Conservation (phyloP, 2,888 invertebrate species). For the Tetanocera ferruginea region DNA sequence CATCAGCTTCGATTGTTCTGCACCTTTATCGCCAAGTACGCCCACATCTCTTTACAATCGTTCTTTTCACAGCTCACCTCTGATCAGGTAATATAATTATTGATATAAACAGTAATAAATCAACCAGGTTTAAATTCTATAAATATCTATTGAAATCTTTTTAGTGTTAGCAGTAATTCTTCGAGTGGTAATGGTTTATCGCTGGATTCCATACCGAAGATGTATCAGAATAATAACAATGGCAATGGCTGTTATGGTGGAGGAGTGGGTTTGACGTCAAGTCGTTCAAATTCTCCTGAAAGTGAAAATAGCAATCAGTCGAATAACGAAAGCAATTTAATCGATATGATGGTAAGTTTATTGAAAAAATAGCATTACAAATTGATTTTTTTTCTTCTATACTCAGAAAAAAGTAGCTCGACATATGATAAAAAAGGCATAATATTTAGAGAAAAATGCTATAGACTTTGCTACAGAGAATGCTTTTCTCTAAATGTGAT, state of each 20-base stretch:
- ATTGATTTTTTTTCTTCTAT: too few relatives aligned
- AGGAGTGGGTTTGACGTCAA: conserved; percentile 57
- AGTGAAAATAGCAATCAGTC: conserved; percentile 68
- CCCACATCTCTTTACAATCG: conserved; percentile 69
- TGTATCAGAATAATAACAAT: conserved; percentile 53
- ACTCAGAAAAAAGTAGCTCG: too few relatives aligned
- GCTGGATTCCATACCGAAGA: conserved; percentile 61
- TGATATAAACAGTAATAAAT: not conserved
- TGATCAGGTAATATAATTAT: conserved; percentile 66
- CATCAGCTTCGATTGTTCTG: conserved; percentile 70
- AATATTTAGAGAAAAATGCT: too few relatives aligned
- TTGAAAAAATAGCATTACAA: not conserved
- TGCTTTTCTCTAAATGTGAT: too few relatives aligned
- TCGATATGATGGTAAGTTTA: conserved; percentile 66
- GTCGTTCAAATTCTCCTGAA: conserved; percentile 68
- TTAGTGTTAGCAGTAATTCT: conserved; percentile 66
- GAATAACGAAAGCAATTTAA: conserved; percentile 61
- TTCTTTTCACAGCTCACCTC: conserved; percentile 69
- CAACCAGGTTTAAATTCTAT: not conserved
- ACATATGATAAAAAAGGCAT: too few relatives aligned
- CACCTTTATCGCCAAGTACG: conserved; percentile 70
- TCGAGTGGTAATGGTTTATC: conserved; percentile 64
- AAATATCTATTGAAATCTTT: not conserved
- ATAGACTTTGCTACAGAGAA: too few relatives aligned
- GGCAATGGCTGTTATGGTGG: conserved; percentile 36